A percentile compares a stretch with the other conserved stretches of the same genome.
phyloP scores from a whole-genome alignment of 1,140 invertebrate genomes.

The Chironomus striatipennis region DNA sequence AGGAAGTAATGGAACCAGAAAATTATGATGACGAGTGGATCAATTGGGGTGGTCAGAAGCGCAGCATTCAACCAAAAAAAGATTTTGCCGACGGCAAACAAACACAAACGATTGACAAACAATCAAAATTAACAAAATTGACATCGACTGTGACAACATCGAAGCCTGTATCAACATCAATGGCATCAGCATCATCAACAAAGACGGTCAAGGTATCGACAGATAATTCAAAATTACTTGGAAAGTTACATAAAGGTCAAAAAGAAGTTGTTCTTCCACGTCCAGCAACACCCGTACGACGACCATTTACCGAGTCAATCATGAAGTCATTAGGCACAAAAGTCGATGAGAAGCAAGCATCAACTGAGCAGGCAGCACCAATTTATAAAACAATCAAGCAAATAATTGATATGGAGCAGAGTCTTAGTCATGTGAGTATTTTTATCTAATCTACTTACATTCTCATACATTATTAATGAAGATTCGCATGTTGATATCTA shows the following conservation, averaged over 20 bases:
- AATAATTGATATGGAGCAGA: conserved; percentile 44
- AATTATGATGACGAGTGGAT: conserved; percentile 28
- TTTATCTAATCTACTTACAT: too few relatives aligned
- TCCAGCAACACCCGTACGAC: conserved; percentile 41
- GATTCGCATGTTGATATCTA: too few relatives aligned
- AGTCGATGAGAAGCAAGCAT: conserved; percentile 27
- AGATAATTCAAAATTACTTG: neutral
- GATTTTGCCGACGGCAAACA: conserved; percentile 22
- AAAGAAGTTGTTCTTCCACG: conserved; percentile 44
- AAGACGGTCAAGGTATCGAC: conserved; percentile 24
- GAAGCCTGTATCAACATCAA: conserved; percentile 27
- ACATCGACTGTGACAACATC: conserved; percentile 5
- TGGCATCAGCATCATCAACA: conserved; percentile 25
- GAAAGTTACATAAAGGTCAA: conserved; percentile 36
- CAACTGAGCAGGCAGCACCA: conserved; percentile 34
- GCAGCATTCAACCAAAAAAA: conserved; percentile 24
- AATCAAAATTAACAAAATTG: neutral
- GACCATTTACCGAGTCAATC: conserved; percentile 32
- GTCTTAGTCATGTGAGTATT: conserved; percentile 40
- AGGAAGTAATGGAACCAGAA: neutral
- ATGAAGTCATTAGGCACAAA: conserved; percentile 32
- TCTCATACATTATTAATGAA: too few relatives aligned
- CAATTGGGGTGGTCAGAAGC: conserved; percentile 29
- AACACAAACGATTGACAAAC: too few relatives aligned
- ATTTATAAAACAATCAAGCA: conserved; percentile 47